Percentiles rank a stretch among this genome's conserved stretches.
phyloP scores from a whole-genome alignment of 1,140 invertebrate genomes.

The Oncopodura yosiiana region DNA sequence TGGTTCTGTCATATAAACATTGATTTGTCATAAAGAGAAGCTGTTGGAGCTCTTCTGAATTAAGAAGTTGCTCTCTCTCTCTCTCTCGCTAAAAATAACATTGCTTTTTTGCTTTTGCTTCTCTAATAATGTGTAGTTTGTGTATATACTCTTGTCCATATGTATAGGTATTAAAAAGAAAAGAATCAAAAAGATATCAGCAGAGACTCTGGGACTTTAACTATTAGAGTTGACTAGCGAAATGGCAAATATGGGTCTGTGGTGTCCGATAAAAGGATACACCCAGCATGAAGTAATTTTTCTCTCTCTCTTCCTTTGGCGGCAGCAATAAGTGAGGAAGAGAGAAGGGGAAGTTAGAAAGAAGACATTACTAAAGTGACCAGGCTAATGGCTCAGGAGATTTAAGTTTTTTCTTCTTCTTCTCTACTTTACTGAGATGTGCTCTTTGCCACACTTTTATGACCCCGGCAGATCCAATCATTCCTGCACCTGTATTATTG shows the following conservation, averaged over 20 bases:
- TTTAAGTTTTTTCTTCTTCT: conserved; percentile 23
- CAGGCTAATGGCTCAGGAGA: conserved; percentile 35
- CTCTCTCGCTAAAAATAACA: not conserved
- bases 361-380: conserved; percentile 31
- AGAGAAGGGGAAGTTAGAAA: not conserved
- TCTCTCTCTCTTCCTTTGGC: not conserved
- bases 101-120: not conserved
- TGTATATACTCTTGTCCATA: no score
- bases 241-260: conserved; percentile 34
- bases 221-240: no score
- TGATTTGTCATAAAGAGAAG: conserved; percentile 34
- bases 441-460: conserved; percentile 16
- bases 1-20: conserved; percentile 28
- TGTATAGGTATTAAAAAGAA: not conserved
- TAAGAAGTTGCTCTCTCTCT: conserved; percentile 14
- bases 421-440: not conserved
- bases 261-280: conserved; percentile 33
- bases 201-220: no score
- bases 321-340: conserved; percentile 12
- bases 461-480: conserved; percentile 26
- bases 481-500: conserved; percentile 28
- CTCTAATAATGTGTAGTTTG: not conserved
- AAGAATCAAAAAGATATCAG: conserved; percentile 31
- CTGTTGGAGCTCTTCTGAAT: conserved; percentile 7
- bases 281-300: conserved; percentile 8